A percentile compares a stretch with the other conserved stretches of the same genome.
Evolutionary conservation across 2,888 invertebrate genomes (phyloP).

Genomic region (Axea sp.): DNA sequence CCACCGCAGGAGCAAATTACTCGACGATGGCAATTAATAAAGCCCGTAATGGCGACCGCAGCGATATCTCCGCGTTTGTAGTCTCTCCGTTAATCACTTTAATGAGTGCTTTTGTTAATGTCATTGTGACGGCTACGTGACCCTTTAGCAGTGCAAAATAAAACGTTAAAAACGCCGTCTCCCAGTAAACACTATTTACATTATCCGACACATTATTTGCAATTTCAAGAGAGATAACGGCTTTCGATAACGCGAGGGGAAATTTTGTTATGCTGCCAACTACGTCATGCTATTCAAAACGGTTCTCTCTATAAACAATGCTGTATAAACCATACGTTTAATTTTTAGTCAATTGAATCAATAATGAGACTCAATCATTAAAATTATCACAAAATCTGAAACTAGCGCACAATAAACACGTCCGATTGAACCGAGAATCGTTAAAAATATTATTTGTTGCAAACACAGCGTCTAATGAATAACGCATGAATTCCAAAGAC

Average conservation of each 20-base stretch:
- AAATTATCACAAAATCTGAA: too few relatives aligned
- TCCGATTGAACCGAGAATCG: too few relatives aligned
- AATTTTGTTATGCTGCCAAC: too few relatives aligned
- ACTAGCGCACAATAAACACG: too few relatives aligned
- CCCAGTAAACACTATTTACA: constrained; percentile 50
- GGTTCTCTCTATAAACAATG: too few relatives aligned
- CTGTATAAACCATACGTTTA: too few relatives aligned
- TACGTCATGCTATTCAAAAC: background rate
- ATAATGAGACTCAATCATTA: too few relatives aligned
- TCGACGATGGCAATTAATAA: constrained; percentile 78
- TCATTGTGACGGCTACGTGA: constrained; percentile 64
- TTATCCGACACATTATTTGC: constrained; percentile 40
- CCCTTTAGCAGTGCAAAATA: constrained; percentile 42
- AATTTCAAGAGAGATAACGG: constrained; percentile 9
- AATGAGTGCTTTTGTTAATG: constrained; percentile 77
- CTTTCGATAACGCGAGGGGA: background rate
- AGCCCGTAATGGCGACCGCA: constrained; percentile 74
- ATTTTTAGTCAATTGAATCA: too few relatives aligned
- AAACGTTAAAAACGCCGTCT: constrained; percentile 55
- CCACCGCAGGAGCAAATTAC: constrained; percentile 73
- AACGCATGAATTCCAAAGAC: constrained; percentile 29
- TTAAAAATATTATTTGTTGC: constrained; percentile 16
- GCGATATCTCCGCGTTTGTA: constrained; percentile 66
- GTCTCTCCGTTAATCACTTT: constrained; percentile 76
- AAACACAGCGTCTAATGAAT: constrained; percentile 33